These are phyloP conservation scores for Apus apus DNA, from an alignment of 2,113 vertebrate genomes.

Conservation along the genomic window DNA sequence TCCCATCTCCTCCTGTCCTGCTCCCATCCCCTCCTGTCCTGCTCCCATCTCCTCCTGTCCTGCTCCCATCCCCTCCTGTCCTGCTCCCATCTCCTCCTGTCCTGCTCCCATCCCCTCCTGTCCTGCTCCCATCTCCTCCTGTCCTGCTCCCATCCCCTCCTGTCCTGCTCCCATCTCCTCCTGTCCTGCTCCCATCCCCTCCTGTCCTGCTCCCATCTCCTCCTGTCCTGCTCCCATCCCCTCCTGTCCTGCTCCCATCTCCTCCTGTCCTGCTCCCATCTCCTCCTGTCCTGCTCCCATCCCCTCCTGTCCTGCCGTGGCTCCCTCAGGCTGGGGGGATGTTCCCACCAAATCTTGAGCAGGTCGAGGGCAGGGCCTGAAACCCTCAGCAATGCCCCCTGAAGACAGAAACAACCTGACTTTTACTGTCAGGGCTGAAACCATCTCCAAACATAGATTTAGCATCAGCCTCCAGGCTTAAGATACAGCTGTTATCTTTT, in stretches of 20 bases:
- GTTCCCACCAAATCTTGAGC: background rate
- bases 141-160: background rate
- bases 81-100: too few species aligned
- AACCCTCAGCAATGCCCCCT: conserved; percentile 53
- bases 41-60: too few species aligned
- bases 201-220: background rate
- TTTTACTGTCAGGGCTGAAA: conserved; percentile 50
- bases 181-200: background rate
- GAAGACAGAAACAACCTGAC: conserved; percentile 19
- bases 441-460: conserved; percentile 66
- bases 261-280: background rate
- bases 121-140: too few species aligned
- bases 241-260: background rate
- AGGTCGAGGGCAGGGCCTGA: background rate
- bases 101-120: background rate
- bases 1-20: too few species aligned
- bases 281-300: background rate
- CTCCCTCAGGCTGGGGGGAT: background rate
- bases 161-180: too few species aligned
- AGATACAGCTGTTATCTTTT: conserved; percentile 66
- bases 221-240: background rate
- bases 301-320: rapidly evolving
- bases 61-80: background rate
- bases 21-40: background rate
- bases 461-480: conserved; percentile 56